Percentiles rank a stretch among this genome's conserved stretches.
Evolutionary conservation across 2,113 vertebrate species (phyloP).

Genomic region (Tragulus kanchil): DNA sequence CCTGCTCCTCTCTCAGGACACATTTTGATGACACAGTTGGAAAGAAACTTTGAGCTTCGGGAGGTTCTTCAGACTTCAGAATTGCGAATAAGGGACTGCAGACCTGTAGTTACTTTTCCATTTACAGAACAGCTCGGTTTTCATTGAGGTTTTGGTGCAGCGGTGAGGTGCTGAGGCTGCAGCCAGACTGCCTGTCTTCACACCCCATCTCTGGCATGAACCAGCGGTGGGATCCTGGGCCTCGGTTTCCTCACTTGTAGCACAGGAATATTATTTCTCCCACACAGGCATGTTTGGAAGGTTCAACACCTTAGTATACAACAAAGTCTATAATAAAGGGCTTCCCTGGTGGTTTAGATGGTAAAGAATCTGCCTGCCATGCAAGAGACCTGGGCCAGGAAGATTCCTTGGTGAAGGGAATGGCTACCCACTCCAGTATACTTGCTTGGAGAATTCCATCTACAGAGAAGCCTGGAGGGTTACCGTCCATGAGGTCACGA

Average conservation of each 20-base stretch:
- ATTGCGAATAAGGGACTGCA: background rate
- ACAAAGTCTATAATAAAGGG: background rate
- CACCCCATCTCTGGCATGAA: background rate
- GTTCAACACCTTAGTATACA: background rate
- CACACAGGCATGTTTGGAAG: background rate
- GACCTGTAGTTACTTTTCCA: background rate
- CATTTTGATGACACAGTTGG: background rate
- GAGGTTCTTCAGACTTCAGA: background rate
- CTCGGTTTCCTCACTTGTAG: background rate
- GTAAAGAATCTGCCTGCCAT: background rate
- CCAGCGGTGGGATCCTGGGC: background rate
- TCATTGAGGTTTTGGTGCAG: background rate
- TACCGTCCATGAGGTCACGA: background rate
- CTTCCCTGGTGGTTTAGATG: background rate
- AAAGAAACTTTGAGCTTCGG: background rate
- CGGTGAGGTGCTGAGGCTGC: background rate
- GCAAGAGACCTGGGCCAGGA: background rate
- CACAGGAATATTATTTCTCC: background rate
- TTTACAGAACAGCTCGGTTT: background rate
- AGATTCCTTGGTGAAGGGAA: background rate
- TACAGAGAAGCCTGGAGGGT: background rate
- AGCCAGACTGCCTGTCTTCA: background rate
- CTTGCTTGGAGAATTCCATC: background rate
- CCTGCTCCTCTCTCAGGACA: background rate
- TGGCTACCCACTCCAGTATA: background rate